A percentile compares a stretch with the other conserved stretches of the same genome.
Evolutionary conservation across 2,797 vertebrate species (phyloP).

Genomic region (Morelia viridis): DNA sequence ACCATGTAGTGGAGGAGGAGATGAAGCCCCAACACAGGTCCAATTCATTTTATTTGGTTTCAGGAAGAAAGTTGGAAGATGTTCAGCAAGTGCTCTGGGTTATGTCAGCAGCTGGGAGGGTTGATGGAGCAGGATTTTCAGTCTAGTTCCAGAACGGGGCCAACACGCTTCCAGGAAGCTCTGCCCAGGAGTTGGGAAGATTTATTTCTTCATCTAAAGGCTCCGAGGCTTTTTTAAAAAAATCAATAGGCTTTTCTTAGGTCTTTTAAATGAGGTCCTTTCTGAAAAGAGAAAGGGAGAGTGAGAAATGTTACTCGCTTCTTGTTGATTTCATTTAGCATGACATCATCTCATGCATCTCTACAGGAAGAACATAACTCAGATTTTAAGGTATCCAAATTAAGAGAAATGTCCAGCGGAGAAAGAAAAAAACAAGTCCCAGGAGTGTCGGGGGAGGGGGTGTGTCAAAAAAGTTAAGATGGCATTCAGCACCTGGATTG

Average conservation of each 20-base stretch:
- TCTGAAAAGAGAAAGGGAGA: not conserved
- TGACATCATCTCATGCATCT: constrained; percentile 23
- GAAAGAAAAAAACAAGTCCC: not conserved
- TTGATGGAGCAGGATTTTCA: constrained; percentile 65
- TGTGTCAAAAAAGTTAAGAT: not conserved
- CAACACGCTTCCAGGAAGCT: constrained; percentile 75
- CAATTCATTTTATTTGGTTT: constrained; percentile 20
- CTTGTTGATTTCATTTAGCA: constrained; percentile 31
- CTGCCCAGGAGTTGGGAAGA: constrained; percentile 65
- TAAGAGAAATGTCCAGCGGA: not conserved
- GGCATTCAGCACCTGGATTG: not conserved
- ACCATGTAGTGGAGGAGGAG: too few species aligned
- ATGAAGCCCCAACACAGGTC: not conserved
- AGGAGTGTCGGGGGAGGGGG: not conserved
- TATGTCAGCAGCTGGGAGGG: constrained; percentile 66
- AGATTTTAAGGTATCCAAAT: constrained; percentile 32
- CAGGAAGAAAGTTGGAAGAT: constrained; percentile 13
- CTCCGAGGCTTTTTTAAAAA: constrained; percentile 55
- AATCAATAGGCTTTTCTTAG: constrained; percentile 71
- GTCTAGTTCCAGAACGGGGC: constrained; percentile 74
- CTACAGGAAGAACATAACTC: constrained; percentile 1
- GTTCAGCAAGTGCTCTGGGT: constrained; percentile 70
- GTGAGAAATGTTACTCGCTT: constrained; percentile 62
- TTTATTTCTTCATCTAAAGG: constrained; percentile 71
- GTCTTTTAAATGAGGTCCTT: constrained; percentile 68